Evolutionary conservation across 2,888 invertebrate species (phyloP).

Genomic region (Xanthostigma xanthostigma): DNA sequence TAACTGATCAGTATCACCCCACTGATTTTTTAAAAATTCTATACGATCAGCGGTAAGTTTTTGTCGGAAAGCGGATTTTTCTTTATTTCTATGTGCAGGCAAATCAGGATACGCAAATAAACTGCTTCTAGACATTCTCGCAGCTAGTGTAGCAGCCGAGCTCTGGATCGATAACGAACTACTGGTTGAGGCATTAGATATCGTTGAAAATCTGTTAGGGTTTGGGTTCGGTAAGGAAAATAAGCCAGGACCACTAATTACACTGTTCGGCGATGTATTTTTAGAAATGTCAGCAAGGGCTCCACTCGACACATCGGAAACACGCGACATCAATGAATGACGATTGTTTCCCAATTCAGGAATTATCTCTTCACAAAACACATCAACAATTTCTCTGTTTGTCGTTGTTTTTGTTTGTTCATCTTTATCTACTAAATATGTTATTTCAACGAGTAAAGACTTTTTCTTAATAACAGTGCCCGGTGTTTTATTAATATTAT

Average conservation of each 20-base stretch:
- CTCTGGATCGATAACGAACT: slow-evolving; percentile 10
- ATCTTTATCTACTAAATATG: too few relatives aligned
- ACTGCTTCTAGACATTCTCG: not conserved
- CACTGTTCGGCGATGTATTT: not conserved
- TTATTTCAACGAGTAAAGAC: too few relatives aligned
- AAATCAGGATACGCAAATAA: not conserved
- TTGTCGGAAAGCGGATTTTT: not conserved
- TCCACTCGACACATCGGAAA: slow-evolving; percentile 2
- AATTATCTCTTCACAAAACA: too few relatives aligned
- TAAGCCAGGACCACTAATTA: not conserved
- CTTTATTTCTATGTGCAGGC: slow-evolving; percentile 1
- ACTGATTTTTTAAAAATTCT: slow-evolving; percentile 8
- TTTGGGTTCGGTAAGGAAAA: not conserved
- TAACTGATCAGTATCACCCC: slow-evolving; percentile 10
- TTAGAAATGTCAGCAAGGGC: slow-evolving; percentile 1
- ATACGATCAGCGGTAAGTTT: slow-evolving; percentile 8
- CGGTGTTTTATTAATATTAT: too few relatives aligned
- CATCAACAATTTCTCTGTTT: too few relatives aligned
- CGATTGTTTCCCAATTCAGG: too few relatives aligned
- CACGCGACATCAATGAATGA: not conserved
- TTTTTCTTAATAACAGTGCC: too few relatives aligned
- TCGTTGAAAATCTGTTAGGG: not conserved
- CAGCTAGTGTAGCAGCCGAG: slow-evolving; percentile 9
- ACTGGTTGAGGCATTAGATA: slow-evolving; percentile 8
- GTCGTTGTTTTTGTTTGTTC: too few relatives aligned